Conservation (phyloP, 2,888 invertebrate species). For the Hedya salicella region DNA sequence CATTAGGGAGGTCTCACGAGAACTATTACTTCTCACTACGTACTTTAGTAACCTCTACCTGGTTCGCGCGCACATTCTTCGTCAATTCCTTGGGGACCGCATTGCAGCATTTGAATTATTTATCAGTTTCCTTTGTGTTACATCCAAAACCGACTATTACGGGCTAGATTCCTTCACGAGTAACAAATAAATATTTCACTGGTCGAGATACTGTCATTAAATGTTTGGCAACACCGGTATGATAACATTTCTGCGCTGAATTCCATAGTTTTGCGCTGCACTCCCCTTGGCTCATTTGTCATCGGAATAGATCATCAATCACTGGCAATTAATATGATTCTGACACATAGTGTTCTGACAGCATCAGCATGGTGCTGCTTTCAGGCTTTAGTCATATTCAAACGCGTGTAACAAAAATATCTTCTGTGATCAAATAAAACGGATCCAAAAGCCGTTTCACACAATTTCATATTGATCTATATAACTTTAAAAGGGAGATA, state of each 20-base stretch:
- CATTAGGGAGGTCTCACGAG: slow-evolving; percentile 39
- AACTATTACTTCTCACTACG: slow-evolving; percentile 41
- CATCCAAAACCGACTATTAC: slow-evolving; percentile 66
- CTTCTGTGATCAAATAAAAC: too few relatives aligned
- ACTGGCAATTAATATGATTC: slow-evolving; percentile 43
- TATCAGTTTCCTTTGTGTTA: slow-evolving; percentile 74
- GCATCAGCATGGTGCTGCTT: slow-evolving; percentile 1
- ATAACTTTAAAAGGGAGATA: too few relatives aligned
- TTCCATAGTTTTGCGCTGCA: slow-evolving; percentile 38
- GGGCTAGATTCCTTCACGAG: slow-evolving; percentile 53
- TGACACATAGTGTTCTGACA: slow-evolving; percentile 12
- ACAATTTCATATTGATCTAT: too few relatives aligned
- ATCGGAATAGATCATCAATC: slow-evolving; percentile 50
- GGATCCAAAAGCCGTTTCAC: too few relatives aligned
- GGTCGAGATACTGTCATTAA: slow-evolving; percentile 55
- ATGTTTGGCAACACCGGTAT: not conserved
- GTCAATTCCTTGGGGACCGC: slow-evolving; percentile 74
- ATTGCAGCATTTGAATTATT: slow-evolving; percentile 81
- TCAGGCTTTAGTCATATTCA: not conserved
- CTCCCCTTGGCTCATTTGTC: slow-evolving; percentile 54
- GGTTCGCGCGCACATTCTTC: slow-evolving; percentile 63
- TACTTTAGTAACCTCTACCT: slow-evolving; percentile 45
- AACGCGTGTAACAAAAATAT: too few relatives aligned
- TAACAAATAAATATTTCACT: slow-evolving; percentile 54
- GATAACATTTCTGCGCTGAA: slow-evolving; percentile 1